Conservation (phyloP, 2,113 vertebrate genomes). For the Cyprinodon variegatus region DNA sequence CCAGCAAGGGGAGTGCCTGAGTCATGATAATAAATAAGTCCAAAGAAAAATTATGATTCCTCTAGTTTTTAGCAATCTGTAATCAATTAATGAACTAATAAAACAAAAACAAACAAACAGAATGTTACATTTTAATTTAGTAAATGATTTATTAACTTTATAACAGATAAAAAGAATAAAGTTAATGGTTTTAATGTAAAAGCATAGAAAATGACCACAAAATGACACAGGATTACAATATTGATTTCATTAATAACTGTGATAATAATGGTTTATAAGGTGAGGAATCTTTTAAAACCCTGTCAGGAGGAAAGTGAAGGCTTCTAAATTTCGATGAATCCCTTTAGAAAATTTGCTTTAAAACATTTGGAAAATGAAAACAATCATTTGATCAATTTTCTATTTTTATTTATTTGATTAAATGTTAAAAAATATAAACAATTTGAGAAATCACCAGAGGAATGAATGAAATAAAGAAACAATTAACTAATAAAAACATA, state of each 20-base stretch:
- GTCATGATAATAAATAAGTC: not conserved
- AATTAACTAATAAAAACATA: not conserved
- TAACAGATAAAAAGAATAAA: not conserved
- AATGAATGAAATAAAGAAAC: not conserved
- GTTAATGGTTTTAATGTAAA: not conserved
- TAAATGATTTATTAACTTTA: not conserved
- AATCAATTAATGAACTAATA: not conserved
- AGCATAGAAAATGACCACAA: not conserved
- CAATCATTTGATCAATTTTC: too few relatives aligned
- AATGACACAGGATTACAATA: not conserved
- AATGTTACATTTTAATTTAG: not conserved
- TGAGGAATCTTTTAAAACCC: not conserved
- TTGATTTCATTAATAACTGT: not conserved
- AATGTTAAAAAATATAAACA: not conserved
- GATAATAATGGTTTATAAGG: not conserved
- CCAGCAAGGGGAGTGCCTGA: slow-evolving; percentile 48
- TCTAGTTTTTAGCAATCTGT: not conserved
- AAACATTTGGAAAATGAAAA: not conserved
- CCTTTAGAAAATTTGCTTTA: too few relatives aligned
- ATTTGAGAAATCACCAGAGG: not conserved
- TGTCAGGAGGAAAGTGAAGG: not conserved
- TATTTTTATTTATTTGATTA: not conserved
- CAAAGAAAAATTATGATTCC: not conserved
- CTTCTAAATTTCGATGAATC: not conserved
- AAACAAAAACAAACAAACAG: not conserved